Evolutionary conservation across 2,888 invertebrate species (phyloP).

Genomic region (Volucella inflata): DNA sequence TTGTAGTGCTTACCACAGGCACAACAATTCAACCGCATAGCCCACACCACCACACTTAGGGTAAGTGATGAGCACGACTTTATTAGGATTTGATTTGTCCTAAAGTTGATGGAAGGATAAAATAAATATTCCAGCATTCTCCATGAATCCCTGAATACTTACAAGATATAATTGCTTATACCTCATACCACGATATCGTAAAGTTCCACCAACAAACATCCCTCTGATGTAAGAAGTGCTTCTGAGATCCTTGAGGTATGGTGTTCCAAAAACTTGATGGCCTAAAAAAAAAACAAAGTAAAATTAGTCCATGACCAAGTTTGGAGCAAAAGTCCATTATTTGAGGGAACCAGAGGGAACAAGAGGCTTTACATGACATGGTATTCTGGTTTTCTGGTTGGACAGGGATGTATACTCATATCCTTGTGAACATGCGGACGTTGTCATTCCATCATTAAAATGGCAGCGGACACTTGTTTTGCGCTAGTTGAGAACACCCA

Average conservation of each 20-base stretch:
- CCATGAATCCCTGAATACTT: constrained; percentile 4
- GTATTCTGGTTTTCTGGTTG: neutral
- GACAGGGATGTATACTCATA: constrained; percentile 3
- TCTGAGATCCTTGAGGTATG: no score
- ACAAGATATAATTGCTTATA: constrained; percentile 43
- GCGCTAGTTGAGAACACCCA: constrained; percentile 38
- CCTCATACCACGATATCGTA: neutral
- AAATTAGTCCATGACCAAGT: constrained; percentile 30
- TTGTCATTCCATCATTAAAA: constrained; percentile 65
- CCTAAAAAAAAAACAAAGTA: constrained; percentile 23
- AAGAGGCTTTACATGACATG: constrained; percentile 14
- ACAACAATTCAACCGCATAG: neutral
- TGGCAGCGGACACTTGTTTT: constrained; percentile 67
- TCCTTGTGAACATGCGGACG: constrained; percentile 34
- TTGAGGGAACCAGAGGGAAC: constrained; percentile 23
- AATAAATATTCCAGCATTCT: constrained; percentile 52
- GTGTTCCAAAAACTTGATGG: no score
- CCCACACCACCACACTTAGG: constrained; percentile 36
- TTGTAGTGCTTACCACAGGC: neutral
- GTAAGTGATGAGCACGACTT: constrained; percentile 53
- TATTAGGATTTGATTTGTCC: constrained; percentile 70
- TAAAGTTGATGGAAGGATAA: constrained; percentile 3
- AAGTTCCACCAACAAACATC: no score
- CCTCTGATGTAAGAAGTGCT: no score
- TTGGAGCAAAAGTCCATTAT: constrained; percentile 51